A percentile compares a stretch with the other conserved stretches of the same genome.
These are phyloP conservation scores for Seira sanloemensis DNA, from an alignment of 2,888 invertebrate species.

Conservation along the genomic window DNA sequence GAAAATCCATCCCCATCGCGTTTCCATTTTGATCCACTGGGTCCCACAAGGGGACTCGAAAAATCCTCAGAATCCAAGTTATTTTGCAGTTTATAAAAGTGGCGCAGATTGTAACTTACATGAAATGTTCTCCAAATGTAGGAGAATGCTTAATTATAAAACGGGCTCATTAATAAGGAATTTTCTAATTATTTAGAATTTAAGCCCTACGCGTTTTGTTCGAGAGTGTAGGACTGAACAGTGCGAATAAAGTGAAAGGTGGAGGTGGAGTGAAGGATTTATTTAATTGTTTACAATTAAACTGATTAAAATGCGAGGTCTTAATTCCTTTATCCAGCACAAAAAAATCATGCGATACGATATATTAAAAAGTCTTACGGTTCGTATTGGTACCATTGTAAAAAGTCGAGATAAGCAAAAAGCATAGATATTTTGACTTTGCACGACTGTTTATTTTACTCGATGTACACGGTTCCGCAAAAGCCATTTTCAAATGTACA, in stretches of 20 bases:
- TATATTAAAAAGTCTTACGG: not conserved
- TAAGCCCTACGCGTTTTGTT: not conserved
- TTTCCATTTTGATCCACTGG: too few species aligned
- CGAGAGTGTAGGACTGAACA: too few species aligned
- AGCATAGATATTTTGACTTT: not conserved
- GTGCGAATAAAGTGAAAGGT: not conserved
- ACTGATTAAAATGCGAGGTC: not conserved
- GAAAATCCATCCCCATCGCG: too few species aligned
- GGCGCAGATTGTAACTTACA: not conserved
- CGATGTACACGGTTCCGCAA: not conserved
- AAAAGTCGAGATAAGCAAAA: not conserved
- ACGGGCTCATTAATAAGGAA: too few species aligned
- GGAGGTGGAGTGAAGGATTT: slow-evolving; percentile 1
- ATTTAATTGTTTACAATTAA: not conserved
- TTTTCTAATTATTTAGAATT: too few species aligned
- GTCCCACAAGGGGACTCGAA: too few species aligned
- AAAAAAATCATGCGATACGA: not conserved
- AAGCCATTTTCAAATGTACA: not conserved
- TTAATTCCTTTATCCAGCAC: not conserved
- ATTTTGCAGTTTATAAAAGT: too few species aligned
- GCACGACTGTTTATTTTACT: not conserved
- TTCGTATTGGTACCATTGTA: not conserved
- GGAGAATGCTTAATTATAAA: not conserved
- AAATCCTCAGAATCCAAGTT: too few species aligned
- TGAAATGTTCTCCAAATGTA: not conserved